A percentile compares a stretch with the other conserved stretches of the same genome.
These are phyloP conservation scores for Luidia sarsii DNA, from an alignment of 53 echinoderm and acorn worm genomes.

Conservation along the genomic window DNA sequence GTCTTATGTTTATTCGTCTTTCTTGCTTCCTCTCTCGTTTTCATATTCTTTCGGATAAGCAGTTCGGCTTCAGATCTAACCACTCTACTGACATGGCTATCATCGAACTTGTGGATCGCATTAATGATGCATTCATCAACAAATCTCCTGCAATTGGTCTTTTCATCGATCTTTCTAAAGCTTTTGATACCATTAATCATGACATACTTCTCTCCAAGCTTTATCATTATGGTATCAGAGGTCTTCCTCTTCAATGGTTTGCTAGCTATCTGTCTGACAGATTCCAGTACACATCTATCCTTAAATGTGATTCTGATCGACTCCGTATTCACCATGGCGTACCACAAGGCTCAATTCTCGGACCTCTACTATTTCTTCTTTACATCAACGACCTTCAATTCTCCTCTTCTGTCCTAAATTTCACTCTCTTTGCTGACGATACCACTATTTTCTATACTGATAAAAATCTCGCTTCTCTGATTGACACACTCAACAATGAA, in stretches of 20 bases:
- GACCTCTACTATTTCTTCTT: background rate
- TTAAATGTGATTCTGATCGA: background rate
- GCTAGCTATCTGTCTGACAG: background rate
- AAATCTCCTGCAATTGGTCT: background rate
- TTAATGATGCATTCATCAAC: background rate
- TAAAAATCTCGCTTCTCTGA: background rate
- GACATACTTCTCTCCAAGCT: background rate
- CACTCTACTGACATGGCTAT: background rate
- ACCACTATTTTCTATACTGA: background rate
- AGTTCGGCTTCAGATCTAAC: background rate
- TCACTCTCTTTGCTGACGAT: constrained; percentile 2
- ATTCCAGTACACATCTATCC: background rate
- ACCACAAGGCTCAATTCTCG: background rate
- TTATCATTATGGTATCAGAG: background rate
- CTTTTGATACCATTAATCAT: no score
- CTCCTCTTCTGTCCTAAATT: background rate
- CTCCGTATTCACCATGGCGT: background rate
- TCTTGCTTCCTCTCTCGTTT: background rate
- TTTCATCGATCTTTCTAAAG: background rate
- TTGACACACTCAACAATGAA: constrained; percentile 14
- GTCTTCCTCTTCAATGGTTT: background rate
- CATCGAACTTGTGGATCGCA: background rate
- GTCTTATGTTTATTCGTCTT: background rate
- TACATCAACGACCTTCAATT: no score
- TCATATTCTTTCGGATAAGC: background rate